Percentiles rank a stretch among this genome's conserved stretches.
Evolutionary conservation across 2,113 vertebrate genomes (phyloP).

Genomic region (Neolamprologus longior): DNA sequence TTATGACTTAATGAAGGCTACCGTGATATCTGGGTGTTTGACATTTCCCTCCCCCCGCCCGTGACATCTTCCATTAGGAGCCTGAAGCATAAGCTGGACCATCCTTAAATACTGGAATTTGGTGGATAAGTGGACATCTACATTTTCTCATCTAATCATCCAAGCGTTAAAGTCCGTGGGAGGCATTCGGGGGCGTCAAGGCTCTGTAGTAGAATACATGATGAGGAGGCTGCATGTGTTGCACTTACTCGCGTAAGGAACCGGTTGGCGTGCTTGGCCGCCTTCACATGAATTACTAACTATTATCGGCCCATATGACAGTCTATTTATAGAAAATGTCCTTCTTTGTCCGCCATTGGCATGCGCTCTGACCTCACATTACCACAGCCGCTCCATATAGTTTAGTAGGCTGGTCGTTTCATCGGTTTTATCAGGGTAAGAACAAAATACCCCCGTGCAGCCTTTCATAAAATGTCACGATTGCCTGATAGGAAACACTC

Average conservation of each 20-base stretch:
- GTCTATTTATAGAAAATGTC: constrained; percentile 22
- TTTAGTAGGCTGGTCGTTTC: background rate
- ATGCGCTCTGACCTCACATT: constrained; percentile 1
- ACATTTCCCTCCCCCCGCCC: background rate
- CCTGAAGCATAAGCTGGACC: background rate
- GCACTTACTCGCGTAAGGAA: background rate
- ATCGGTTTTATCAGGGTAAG: background rate
- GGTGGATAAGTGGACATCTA: constrained; percentile 2
- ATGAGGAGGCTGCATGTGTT: constrained; percentile 53
- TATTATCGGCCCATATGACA: background rate
- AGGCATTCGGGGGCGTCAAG: constrained; percentile 1
- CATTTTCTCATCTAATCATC: constrained; percentile 1
- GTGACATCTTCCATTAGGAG: background rate
- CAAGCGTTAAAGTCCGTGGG: constrained; percentile 16
- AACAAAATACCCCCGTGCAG: background rate
- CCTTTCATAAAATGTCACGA: constrained; percentile 47
- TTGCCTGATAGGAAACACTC: background rate
- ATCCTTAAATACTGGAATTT: background rate
- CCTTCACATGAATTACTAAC: background rate
- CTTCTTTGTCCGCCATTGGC: background rate
- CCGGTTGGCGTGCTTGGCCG: background rate
- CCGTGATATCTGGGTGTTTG: background rate
- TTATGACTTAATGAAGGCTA: background rate
- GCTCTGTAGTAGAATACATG: constrained; percentile 52
- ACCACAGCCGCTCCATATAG: background rate